phyloP scores from a whole-genome alignment of 2,888 invertebrate species.

The Cataglyphis altisquamis region DNA sequence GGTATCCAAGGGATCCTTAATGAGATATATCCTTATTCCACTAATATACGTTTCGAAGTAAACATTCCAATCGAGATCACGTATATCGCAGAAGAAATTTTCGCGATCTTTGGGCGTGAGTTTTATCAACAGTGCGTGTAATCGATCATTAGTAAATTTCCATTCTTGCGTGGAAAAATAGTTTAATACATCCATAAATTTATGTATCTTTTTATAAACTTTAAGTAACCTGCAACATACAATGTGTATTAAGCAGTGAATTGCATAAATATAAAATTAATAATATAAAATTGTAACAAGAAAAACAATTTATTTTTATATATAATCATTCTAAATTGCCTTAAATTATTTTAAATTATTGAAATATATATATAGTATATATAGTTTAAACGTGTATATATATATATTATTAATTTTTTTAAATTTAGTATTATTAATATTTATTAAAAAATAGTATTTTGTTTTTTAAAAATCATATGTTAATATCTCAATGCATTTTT shows the following conservation, averaged over 20 bases:
- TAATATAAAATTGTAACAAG: neutral
- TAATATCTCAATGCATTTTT: neutral
- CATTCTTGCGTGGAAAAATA: conserved; percentile 94
- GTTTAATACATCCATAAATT: conserved; percentile 90
- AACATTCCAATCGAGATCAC: conserved; percentile 91
- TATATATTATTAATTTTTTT: neutral
- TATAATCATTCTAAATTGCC: neutral
- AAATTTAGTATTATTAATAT: neutral
- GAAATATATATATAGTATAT: neutral
- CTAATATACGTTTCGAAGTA: conserved; percentile 90
- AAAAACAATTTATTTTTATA: neutral
- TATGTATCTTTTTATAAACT: conserved; percentile 92
- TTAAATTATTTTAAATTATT: neutral
- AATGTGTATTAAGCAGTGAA: neutral
- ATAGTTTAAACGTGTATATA: neutral
- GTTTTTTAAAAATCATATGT: neutral
- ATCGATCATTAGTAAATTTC: conserved; percentile 90
- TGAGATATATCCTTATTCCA: conserved; percentile 92
- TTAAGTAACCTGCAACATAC: conserved; percentile 90
- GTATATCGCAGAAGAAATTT: conserved; percentile 91
- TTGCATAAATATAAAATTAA: neutral
- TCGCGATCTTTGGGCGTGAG: conserved; percentile 88
- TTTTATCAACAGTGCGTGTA: conserved; percentile 88
- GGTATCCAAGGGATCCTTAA: conserved; percentile 93
- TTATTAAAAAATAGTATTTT: neutral